A percentile compares a stretch with the other conserved stretches of the same genome.
Evolutionary conservation across 2,888 invertebrate genomes (phyloP).

Genomic region (Eulithis testata): DNA sequence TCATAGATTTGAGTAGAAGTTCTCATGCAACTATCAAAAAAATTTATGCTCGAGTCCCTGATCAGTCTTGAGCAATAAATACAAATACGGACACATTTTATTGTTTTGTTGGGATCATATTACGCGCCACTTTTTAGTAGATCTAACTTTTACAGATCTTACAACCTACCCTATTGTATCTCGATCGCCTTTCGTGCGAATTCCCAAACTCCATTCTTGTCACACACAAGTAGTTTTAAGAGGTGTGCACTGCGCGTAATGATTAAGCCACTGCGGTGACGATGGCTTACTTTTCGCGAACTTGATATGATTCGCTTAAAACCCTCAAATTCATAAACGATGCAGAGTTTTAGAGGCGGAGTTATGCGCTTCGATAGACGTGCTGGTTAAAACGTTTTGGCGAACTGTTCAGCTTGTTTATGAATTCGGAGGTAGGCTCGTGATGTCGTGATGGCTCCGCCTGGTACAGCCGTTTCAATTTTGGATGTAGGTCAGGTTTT

Average conservation of each 20-base stretch:
- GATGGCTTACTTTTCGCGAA: constrained; percentile 57
- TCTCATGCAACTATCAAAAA: too few species aligned
- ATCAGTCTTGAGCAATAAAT: too few species aligned
- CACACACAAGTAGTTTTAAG: constrained; percentile 2
- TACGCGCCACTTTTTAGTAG: background rate
- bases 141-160: background rate
- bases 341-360: too few species aligned
- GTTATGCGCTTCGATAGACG: too few species aligned
- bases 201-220: constrained; percentile 82
- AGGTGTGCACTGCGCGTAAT: constrained; percentile 47
- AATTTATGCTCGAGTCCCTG: too few species aligned
- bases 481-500: constrained; percentile 69
- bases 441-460: constrained; percentile 50
- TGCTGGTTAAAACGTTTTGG: too few species aligned
- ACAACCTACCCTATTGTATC: constrained; percentile 84
- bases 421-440: background rate
- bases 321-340: too few species aligned
- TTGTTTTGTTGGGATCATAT: too few species aligned
- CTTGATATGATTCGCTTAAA: background rate
- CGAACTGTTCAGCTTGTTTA: too few species aligned
- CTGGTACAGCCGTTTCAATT: constrained; percentile 53
- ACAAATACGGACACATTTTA: too few species aligned
- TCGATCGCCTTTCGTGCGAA: constrained; percentile 81
- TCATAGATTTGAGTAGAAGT: too few species aligned
- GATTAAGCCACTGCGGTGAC: constrained; percentile 53